Base-by-base conservation (phyloP, 2,888 invertebrate species). In the Hipparchia semele region DNA sequence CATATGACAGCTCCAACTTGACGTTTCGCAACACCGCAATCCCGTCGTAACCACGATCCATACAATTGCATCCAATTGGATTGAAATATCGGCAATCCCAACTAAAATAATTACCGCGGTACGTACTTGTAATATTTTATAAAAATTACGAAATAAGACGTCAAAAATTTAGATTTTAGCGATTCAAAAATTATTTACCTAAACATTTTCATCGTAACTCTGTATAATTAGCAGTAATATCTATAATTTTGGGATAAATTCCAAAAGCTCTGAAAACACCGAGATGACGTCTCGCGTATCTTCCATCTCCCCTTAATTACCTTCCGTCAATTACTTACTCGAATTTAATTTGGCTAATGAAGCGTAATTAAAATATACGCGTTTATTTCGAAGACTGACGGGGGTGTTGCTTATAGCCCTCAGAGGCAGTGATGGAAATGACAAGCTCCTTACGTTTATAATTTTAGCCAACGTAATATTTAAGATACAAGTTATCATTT, bases 341-440 rank as follows among this genome's bases (percentile, higher is more conserved):
- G 89, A 92, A 92, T 94, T 92, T 92, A 93, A 94, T 93, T 92
- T 89, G 90, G 88, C 88, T 93, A 93, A 94, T 94, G 94, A 94
- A 92, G 91, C 88, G 85, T 93, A 91, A 94, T 94, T 94, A 94
- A 92, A 93, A 92, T 91, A 91, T 92, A 88, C 88, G 88, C 90
- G 87, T 88, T 90, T 90, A 88, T 88, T 89, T 86, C 84, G 78
- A 83, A 87, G 86, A 87, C 80, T 86, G 87, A 86, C 82, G 85
- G 72, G 75, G 73, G 77, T 75, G 70, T 33, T 12, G 13, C 67
- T 58, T 8, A 58, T 8, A 33, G 49, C 7, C 71, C 70, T 70
- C 69, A 68, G 68, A 74, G 54, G 68, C 13, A 66, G 69, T 71
- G 71, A 75, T 72, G 71, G 62, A 61, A 68, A 73, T 75, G 66